Percentiles rank a stretch among this genome's conserved stretches.
phyloP scores from a whole-genome alignment of 2,113 vertebrate genomes.

The Cairina moschata region DNA sequence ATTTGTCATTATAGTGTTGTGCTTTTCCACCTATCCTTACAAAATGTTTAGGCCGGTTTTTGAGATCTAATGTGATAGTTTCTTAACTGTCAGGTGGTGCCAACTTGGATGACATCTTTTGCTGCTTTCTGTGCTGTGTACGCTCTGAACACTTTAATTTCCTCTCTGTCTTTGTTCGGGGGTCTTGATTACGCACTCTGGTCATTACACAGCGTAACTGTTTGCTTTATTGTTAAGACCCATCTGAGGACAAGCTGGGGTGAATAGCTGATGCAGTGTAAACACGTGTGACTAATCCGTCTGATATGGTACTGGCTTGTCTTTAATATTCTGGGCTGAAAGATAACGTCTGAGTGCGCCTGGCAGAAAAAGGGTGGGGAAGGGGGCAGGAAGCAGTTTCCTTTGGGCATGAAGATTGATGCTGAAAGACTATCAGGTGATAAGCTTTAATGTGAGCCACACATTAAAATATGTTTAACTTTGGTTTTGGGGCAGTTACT shows the following conservation, averaged over 20 bases:
- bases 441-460: background rate
- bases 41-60: background rate
- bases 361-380: background rate
- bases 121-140: background rate
- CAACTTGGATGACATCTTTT: background rate
- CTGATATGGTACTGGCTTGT: conserved; percentile 7
- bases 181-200: conserved; percentile 27
- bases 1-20: background rate
- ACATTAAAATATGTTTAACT: background rate
- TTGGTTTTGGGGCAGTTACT: background rate
- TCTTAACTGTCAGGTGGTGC: background rate
- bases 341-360: background rate
- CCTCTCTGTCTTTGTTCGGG: conserved; percentile 5
- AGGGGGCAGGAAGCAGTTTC: background rate
- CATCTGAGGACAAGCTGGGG: conserved; percentile 25
- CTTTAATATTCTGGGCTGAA: conserved; percentile 10
- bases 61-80: background rate
- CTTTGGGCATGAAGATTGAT: background rate
- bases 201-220: conserved; percentile 13
- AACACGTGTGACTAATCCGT: conserved; percentile 47
- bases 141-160: background rate
- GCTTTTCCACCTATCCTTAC: background rate
- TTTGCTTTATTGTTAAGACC: conserved; percentile 47
- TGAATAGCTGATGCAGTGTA: conserved; percentile 35
- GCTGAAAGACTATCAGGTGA: background rate